Percentiles rank a stretch among this genome's conserved stretches.
These are phyloP conservation scores for Bemisia tabaci DNA, from an alignment of 1,140 invertebrate species.

Conservation along the genomic window DNA sequence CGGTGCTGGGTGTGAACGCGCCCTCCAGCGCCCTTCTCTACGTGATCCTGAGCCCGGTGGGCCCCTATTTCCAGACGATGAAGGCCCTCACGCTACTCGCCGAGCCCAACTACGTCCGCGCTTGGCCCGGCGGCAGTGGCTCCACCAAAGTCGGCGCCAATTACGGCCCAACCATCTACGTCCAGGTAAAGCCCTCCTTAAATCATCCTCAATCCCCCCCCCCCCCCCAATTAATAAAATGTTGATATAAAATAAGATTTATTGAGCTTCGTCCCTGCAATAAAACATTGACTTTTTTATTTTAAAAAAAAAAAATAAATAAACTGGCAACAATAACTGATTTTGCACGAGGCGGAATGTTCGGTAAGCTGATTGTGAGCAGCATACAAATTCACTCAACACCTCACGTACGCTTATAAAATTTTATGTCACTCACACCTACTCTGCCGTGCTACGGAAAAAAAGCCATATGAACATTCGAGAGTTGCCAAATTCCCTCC, in stretches of 20 bases:
- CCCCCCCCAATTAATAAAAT: background rate
- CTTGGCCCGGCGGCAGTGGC: conserved; percentile 93
- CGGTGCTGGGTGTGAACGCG: conserved; percentile 74
- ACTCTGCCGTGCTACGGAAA: too few species aligned
- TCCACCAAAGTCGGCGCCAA: conserved; percentile 91
- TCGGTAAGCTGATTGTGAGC: too few species aligned
- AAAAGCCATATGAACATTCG: too few species aligned
- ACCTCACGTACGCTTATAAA: too few species aligned
- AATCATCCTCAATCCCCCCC: background rate
- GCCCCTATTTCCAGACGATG: conserved; percentile 70
- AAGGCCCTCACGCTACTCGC: conserved; percentile 62
- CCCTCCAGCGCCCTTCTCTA: conserved; percentile 78
- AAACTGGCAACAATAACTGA: too few species aligned
- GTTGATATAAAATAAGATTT: background rate
- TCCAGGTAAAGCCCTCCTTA: conserved; percentile 40
- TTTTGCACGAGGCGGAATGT: too few species aligned
- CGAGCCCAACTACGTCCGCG: conserved; percentile 65
- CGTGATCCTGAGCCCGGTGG: conserved; percentile 84
- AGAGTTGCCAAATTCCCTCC: too few species aligned
- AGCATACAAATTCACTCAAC: too few species aligned
- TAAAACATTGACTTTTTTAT: too few species aligned
- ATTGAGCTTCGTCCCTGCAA: too few species aligned
- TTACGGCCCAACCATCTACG: conserved; percentile 73
- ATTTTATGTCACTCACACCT: too few species aligned
- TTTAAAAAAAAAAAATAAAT: too few species aligned